Evolutionary conservation across 2,888 invertebrate genomes (phyloP).

Genomic region (Chrysina gloriosa): DNA sequence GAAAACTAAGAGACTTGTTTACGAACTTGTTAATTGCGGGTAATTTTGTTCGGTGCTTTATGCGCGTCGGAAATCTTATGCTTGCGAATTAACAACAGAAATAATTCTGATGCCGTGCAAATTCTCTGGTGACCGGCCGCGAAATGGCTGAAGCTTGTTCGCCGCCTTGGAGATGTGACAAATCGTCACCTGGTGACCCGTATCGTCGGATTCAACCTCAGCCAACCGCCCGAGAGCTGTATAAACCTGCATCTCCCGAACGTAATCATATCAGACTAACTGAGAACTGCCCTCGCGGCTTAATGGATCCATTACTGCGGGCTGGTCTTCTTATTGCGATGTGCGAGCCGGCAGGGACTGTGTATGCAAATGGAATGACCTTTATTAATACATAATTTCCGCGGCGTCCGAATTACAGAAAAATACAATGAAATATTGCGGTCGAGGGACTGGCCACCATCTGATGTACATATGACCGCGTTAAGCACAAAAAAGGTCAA

Average conservation of each 20-base stretch:
- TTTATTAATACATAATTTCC: slow-evolving; percentile 60
- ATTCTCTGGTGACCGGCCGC: slow-evolving; percentile 56
- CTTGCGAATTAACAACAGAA: slow-evolving; percentile 48
- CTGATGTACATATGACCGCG: slow-evolving; percentile 19
- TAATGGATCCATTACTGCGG: slow-evolving; percentile 62
- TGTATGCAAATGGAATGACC: slow-evolving; percentile 59
- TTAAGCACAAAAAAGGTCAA: slow-evolving; percentile 4
- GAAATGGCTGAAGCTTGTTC: slow-evolving; percentile 66
- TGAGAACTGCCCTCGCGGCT: slow-evolving; percentile 55
- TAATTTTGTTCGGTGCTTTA: slow-evolving; percentile 55
- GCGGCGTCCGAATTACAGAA: slow-evolving; percentile 52
- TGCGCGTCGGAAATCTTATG: slow-evolving; percentile 47
- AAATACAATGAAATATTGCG: slow-evolving; percentile 53
- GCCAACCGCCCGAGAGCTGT: slow-evolving; percentile 60
- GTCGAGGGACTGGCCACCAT: slow-evolving; percentile 47
- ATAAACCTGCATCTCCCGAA: slow-evolving; percentile 60
- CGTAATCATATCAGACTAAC: slow-evolving; percentile 60
- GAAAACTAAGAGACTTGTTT: slow-evolving; percentile 38
- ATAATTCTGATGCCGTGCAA: slow-evolving; percentile 44
- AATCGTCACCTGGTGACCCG: slow-evolving; percentile 67
- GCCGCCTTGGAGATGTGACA: slow-evolving; percentile 65
- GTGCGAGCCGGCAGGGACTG: slow-evolving; percentile 55
- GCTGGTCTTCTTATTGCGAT: slow-evolving; percentile 57
- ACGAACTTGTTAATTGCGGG: slow-evolving; percentile 53
- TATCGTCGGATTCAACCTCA: slow-evolving; percentile 61